phyloP scores from a whole-genome alignment of 2,888 invertebrate species.

The Apodemia duryi region DNA sequence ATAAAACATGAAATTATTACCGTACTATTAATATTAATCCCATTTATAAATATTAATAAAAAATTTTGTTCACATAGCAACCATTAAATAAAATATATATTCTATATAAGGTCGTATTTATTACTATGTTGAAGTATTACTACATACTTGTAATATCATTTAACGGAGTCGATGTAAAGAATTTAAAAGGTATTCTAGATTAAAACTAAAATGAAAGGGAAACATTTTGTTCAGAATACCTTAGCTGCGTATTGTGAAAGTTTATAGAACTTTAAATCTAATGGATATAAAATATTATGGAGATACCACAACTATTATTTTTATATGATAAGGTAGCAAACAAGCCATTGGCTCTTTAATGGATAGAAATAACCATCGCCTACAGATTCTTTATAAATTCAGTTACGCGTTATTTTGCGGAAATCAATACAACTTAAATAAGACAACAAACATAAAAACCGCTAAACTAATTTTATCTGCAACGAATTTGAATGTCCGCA shows the following conservation, averaged over 20 bases:
- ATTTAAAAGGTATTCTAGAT: neutral
- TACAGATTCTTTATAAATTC: too few relatives aligned
- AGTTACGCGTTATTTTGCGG: too few relatives aligned
- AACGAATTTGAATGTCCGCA: too few relatives aligned
- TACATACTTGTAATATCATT: neutral
- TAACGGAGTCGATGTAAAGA: neutral
- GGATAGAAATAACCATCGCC: too few relatives aligned
- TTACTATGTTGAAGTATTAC: neutral
- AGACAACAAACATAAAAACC: too few relatives aligned
- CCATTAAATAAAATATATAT: neutral
- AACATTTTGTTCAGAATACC: neutral
- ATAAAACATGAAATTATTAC: neutral
- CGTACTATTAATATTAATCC: neutral
- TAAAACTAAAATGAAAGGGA: neutral
- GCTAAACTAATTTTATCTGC: too few relatives aligned
- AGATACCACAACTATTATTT: too few relatives aligned
- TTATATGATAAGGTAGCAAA: too few relatives aligned
- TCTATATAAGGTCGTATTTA: constrained; percentile 2
- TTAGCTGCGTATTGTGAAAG: neutral
- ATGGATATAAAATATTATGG: too few relatives aligned
- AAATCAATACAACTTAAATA: too few relatives aligned
- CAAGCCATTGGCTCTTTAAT: too few relatives aligned
- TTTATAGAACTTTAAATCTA: neutral
- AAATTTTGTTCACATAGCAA: neutral
- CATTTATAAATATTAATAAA: constrained; percentile 2